These are phyloP conservation scores for Sceliomorpha sp. DNA, from an alignment of 2,888 invertebrate genomes.

Conservation along the genomic window DNA sequence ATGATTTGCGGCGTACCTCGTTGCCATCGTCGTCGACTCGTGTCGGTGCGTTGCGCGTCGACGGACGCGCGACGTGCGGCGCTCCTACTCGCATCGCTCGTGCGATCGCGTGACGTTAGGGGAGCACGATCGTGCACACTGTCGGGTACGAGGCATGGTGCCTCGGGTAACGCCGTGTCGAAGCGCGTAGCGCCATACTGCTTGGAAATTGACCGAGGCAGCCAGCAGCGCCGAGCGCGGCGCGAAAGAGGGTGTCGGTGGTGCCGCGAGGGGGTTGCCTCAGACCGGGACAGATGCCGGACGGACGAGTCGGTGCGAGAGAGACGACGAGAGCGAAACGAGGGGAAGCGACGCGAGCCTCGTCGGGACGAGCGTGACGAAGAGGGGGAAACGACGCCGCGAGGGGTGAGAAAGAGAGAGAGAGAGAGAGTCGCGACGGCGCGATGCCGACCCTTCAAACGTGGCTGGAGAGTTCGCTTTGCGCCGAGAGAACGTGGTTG, in stretches of 20 bases:
- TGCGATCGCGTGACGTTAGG: slow-evolving; percentile 14
- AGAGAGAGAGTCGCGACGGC: slow-evolving; percentile 32
- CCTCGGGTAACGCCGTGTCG: slow-evolving; percentile 64
- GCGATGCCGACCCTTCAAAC: slow-evolving; percentile 25
- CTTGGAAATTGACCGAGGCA: slow-evolving; percentile 76
- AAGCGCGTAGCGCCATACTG: slow-evolving; percentile 79
- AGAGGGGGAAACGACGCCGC: slow-evolving; percentile 6
- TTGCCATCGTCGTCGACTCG: too few species aligned
- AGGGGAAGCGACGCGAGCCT: too few species aligned
- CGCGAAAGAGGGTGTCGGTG: slow-evolving; percentile 49
- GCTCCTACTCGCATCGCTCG: neutral
- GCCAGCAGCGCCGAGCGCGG: slow-evolving; percentile 66
- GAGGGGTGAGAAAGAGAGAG: slow-evolving; percentile 5
- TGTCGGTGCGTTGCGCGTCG: too few species aligned
- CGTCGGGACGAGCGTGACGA: slow-evolving; percentile 7
- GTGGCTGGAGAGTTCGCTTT: too few species aligned
- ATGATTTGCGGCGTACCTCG: too few species aligned
- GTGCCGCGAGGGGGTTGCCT: slow-evolving; percentile 43
- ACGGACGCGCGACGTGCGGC: neutral
- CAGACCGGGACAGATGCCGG: slow-evolving; percentile 43
- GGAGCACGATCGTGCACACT: slow-evolving; percentile 44
- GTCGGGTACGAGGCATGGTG: slow-evolving; percentile 49
- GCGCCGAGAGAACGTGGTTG: slow-evolving; percentile 24
- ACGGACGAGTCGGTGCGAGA: slow-evolving; percentile 59
- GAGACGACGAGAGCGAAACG: slow-evolving; percentile 47